Percentiles rank a stretch among this genome's conserved stretches.
Conservation (phyloP, 2,888 invertebrate species). For the Philaethria dido region DNA sequence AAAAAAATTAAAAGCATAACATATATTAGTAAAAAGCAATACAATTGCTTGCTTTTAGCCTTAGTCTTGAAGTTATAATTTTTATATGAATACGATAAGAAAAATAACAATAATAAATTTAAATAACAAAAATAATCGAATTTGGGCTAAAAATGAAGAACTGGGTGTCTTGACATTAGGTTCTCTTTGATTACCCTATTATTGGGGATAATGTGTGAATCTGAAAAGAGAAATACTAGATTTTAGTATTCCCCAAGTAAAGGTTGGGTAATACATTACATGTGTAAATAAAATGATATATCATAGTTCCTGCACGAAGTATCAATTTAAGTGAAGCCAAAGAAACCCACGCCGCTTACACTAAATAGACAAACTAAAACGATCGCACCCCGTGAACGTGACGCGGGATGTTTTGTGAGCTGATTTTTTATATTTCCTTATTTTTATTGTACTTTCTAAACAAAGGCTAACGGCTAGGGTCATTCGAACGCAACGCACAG, state of each 20-base stretch:
- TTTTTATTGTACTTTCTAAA: conserved; percentile 24
- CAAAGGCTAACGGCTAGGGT: conserved; percentile 16
- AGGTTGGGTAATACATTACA: not conserved
- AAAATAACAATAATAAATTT: no score
- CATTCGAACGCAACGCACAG: conserved; percentile 12
- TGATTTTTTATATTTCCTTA: conserved; percentile 36
- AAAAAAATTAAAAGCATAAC: no score
- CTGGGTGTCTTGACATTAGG: not conserved
- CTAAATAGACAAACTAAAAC: conserved; percentile 4
- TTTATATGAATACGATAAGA: no score
- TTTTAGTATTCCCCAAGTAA: no score
- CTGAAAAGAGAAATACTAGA: no score
- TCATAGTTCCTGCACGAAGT: not conserved
- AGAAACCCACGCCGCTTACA: not conserved
- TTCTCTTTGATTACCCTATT: no score
- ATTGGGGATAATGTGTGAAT: no score
- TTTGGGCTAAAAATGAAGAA: no score
- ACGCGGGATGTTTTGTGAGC: conserved; percentile 28
- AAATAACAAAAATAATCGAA: no score
- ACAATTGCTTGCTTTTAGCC: no score
- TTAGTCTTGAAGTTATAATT: no score
- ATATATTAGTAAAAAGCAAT: no score
- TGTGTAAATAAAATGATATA: not conserved
- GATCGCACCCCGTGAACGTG: conserved; percentile 23
- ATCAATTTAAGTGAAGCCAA: conserved; percentile 2